Evolutionary conservation across 2,797 vertebrate species (phyloP), one percentile per base, ranked within the genome.

Genomic region (Gallinago nigripennis): DNA sequence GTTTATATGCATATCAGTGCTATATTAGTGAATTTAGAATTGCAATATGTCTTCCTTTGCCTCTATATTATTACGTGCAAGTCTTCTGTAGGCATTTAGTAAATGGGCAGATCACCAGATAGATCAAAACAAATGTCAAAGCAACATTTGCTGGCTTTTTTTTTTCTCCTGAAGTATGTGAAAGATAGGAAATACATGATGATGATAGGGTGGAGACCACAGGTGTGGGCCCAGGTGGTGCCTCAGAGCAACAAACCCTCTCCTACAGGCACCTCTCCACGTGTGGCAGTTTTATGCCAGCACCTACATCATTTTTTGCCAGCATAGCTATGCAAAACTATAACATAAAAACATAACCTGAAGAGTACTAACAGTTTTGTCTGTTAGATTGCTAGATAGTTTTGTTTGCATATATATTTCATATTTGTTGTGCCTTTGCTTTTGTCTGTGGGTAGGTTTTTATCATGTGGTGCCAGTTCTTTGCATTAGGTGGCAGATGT

Each of bases 401-500:
- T 88, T 83, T 50, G 19, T 73, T 71, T 57, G 21, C 39, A 6
- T 10, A 3, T 20, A 3, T 33, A n/a, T 45, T 70, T 12, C 25
- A 0, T 56, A 17, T 45, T 53, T 64, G 13, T 25, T 37, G 14
- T 24, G 70, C 15, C 21, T 71, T 75, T 20, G 8, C 33, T 61
- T 11, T 33, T 50, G 24, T 21, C n/a, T 73, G 1, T 16, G 19
- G 5, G n/a, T 20, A 31, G 25, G 2, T 5, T 31, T 92, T 92
- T 73, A 35, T 30, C n/a, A 27, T 73, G 60, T 57, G 63, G 28
- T 95, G 60, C 68, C 60, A 39, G 5, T 58, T 63, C 17, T 80
- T 80, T 87, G 60, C 84, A 16, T 86, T 90, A 84, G 70, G 63
- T 82, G 81, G 87, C 89, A 89, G 70, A 85, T 51, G 39, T 25